Evolutionary conservation across 2,113 vertebrate genomes (phyloP), one percentile per base, ranked within the genome.

Genomic region (Chaetorhynchus papuensis): DNA sequence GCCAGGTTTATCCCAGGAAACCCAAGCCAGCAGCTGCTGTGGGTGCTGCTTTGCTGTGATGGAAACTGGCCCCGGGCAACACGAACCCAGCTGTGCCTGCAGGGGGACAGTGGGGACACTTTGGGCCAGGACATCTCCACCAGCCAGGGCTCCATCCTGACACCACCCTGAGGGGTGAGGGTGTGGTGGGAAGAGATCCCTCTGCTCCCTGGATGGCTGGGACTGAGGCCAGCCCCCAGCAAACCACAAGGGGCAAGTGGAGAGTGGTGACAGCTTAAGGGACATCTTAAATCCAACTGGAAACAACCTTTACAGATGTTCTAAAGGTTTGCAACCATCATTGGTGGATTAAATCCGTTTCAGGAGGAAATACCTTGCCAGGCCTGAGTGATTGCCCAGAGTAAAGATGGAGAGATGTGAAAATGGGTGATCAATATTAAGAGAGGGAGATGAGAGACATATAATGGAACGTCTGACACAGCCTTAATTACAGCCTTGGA

Each of bases 371-470:
- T 33, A 60, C 8, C n/a, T 33, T 14, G 81, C 70, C 77, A 93
- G 71, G 39, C 53, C 82, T 94, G 84, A 96, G 76, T n/a, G 59
- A 94, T 74, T 79, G 76, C 70, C 74, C 56, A 45, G 50, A 66
- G 54, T 50, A 57, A 78, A 81, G 78, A 74, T 83, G 64, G 37
- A 94, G 57, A 45, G 69, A 79, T 87, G 74, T 82, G 84, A 87
- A 92, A 97, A 96, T 53, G 59, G 87, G 72, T 95, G 89, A 95
- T 97, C 94, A 97, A 96, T 93, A 94, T 89, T 74, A 91, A 87
- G 87, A 76, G 87, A 87, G 2, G 11, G 89, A 92, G 68, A 93
- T 87, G 79, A 91, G 79, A 95, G 76, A 60, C 45, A 16, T 53
- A 56, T 64, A 96, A 96, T 94, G 84, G 94, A 95, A 91, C 9